These are phyloP conservation scores for Drosophila kohkoa DNA, from an alignment of 1,140 invertebrate species.

Conservation along the genomic window DNA sequence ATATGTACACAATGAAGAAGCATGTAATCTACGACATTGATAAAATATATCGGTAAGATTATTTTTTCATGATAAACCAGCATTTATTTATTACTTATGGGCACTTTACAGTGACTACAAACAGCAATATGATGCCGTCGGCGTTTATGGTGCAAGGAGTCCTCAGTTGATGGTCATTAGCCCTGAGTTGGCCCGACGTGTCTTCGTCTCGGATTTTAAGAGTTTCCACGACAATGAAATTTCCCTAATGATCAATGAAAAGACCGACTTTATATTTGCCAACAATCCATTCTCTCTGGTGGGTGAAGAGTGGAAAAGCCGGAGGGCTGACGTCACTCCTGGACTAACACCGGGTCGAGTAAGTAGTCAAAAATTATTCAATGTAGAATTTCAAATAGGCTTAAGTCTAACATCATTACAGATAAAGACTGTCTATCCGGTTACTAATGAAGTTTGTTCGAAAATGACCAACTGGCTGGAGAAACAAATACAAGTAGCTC, in stretches of 20 bases:
- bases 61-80: not conserved
- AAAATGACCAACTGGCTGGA: conserved; percentile 60
- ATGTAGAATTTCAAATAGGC: not conserved
- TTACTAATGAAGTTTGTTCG: conserved; percentile 71
- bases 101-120: conserved; percentile 55
- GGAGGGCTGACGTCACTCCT: conserved; percentile 86
- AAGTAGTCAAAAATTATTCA: conserved; percentile 9
- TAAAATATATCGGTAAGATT: conserved; percentile 64
- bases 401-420: not conserved
- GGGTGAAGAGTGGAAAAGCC: conserved; percentile 86
- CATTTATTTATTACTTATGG: not conserved
- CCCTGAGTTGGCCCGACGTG: conserved; percentile 85
- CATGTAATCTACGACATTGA: conserved; percentile 60
- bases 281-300: conserved; percentile 85
- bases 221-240: conserved; percentile 84
- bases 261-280: conserved; percentile 85
- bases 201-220: conserved; percentile 86
- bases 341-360: conserved; percentile 85
- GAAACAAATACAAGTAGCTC: conserved; percentile 52
- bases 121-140: conserved; percentile 68
- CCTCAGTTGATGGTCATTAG: conserved; percentile 85
- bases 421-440: conserved; percentile 77
- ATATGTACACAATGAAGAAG: conserved; percentile 57
- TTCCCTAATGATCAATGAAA: conserved; percentile 65
- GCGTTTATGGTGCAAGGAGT: conserved; percentile 57